Percentiles rank a stretch among this genome's conserved stretches.
Conservation (phyloP, 2,888 invertebrate species). For the Limnephilus rhombicus region DNA sequence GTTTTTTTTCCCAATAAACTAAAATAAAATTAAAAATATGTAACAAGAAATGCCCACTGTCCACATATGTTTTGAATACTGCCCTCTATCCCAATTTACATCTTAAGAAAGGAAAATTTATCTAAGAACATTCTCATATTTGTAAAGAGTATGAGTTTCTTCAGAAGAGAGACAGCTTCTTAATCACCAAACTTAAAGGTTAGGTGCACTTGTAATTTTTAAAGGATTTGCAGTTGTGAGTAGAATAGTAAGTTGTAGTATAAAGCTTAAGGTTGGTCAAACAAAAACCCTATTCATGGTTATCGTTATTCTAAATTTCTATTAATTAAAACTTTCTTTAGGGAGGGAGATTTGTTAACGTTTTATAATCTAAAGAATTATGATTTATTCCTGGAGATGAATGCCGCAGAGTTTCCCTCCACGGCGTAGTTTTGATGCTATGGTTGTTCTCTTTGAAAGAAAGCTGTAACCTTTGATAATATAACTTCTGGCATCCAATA, state of each 20-base stretch:
- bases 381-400: slow-evolving; percentile 33
- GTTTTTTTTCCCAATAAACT: too few relatives aligned
- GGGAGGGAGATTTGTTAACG: background rate
- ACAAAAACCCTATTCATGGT: background rate
- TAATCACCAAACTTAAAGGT: background rate
- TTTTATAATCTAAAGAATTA: slow-evolving; percentile 14
- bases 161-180: background rate
- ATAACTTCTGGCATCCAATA: background rate
- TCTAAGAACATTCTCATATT: background rate
- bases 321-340: background rate
- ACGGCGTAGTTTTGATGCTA: background rate
- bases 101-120: background rate
- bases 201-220: background rate
- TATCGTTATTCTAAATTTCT: background rate
- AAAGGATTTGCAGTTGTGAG: too few relatives aligned
- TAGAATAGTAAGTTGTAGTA: background rate
- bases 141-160: background rate
- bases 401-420: background rate
- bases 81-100: too few relatives aligned
- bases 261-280: background rate
- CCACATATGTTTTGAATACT: too few relatives aligned
- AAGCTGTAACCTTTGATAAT: background rate
- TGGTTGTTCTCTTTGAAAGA: background rate
- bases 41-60: too few relatives aligned
- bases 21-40: too few relatives aligned